Conservation (phyloP, 2,113 vertebrate species). For the Bothrops jararaca region DNA sequence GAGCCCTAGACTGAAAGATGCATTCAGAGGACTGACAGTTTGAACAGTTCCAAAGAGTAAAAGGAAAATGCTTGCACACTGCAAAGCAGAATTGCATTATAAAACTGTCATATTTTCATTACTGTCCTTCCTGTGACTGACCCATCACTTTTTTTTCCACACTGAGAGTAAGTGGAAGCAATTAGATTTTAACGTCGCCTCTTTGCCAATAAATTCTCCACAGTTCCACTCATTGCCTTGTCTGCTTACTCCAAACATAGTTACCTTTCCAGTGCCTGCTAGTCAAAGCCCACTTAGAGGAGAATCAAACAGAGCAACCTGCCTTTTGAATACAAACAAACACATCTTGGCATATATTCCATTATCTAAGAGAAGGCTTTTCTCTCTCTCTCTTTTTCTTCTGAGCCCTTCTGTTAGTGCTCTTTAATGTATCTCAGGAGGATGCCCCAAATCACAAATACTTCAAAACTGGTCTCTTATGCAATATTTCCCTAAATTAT, state of each 20-base stretch:
- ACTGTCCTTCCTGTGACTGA: constrained; percentile 8
- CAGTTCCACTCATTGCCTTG: constrained; percentile 3
- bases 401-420: neutral
- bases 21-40: neutral
- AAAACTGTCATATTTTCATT: constrained; percentile 16
- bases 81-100: constrained; percentile 20
- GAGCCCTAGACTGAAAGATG: neutral
- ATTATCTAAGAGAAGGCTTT: neutral
- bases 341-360: neutral
- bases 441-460: neutral
- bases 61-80: neutral
- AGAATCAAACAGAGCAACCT: constrained; percentile 15
- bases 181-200: constrained; percentile 27
- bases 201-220: constrained; percentile 18
- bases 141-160: constrained; percentile 7
- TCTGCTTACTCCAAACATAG: constrained; percentile 16
- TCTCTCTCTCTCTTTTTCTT: neutral
- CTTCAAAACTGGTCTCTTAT: neutral
- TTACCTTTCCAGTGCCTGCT: constrained; percentile 8
- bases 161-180: constrained; percentile 22
- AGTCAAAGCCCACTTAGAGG: constrained; percentile 17
- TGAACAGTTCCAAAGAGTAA: neutral
- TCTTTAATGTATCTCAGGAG: constrained; percentile 10
- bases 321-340: constrained; percentile 3
- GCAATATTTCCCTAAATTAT: neutral